Percentiles rank a stretch among this genome's conserved stretches.
phyloP scores from a whole-genome alignment of 2,797 vertebrate species.

The Nyctalus aviator region DNA sequence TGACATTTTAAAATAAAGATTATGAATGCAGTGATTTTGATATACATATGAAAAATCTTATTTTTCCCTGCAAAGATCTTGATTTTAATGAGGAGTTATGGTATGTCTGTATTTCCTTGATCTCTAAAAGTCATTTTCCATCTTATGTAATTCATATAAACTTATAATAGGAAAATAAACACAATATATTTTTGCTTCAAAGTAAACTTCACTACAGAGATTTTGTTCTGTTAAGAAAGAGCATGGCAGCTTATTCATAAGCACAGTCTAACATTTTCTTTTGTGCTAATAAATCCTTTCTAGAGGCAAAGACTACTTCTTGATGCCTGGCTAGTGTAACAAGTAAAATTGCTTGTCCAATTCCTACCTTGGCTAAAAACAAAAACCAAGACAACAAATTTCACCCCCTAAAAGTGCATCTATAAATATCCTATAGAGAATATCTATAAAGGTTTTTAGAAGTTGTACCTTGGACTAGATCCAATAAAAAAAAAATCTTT shows the following conservation, averaged over 20 bases:
- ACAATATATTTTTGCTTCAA: constrained; percentile 23
- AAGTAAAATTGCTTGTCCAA: constrained; percentile 22
- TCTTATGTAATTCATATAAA: constrained; percentile 13
- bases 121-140: constrained; percentile 23
- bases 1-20: constrained; percentile 58
- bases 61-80: constrained; percentile 30
- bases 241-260: not conserved
- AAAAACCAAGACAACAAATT: constrained; percentile 70
- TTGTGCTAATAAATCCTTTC: constrained; percentile 13
- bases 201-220: not conserved
- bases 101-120: not conserved
- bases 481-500: not conserved
- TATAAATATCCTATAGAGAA: constrained; percentile 29
- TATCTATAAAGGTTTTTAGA: constrained; percentile 20
- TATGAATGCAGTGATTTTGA: constrained; percentile 27
- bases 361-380: constrained; percentile 9
- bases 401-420: constrained; percentile 66
- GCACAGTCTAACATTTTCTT: not conserved
- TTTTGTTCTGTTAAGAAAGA: constrained; percentile 39
- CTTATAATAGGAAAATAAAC: constrained; percentile 22
- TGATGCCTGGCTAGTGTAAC: not conserved
- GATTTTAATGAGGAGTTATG: not conserved
- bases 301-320: constrained; percentile 16
- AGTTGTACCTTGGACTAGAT: constrained; percentile 41
- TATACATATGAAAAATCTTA: not conserved